Conservation (phyloP, 1,140 invertebrate genomes). For the Proales similis region DNA sequence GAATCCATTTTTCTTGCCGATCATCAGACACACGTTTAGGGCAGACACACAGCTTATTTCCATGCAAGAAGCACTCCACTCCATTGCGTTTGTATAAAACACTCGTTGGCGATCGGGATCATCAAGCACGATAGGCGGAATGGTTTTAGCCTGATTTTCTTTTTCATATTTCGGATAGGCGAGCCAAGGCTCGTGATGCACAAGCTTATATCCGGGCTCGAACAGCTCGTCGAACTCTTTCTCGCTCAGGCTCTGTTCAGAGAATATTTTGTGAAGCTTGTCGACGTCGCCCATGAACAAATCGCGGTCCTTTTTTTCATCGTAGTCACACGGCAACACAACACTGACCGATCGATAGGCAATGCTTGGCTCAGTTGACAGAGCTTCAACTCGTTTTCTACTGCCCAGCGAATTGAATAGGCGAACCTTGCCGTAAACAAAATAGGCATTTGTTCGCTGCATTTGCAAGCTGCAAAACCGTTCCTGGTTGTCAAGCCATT, state of each 20-base stretch:
- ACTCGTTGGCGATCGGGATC: neutral
- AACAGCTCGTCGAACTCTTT: constrained; percentile 24
- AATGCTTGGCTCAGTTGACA: neutral
- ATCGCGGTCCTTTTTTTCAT: constrained; percentile 5
- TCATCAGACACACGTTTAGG: constrained; percentile 7
- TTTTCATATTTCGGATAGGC: constrained; percentile 22
- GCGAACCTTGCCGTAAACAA: constrained; percentile 1
- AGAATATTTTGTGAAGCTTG: constrained; percentile 34
- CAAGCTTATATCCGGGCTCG: neutral
- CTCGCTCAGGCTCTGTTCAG: neutral
- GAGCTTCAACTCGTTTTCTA: constrained; percentile 11
- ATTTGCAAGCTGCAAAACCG: constrained; percentile 13
- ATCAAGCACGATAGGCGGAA: constrained; percentile 4
- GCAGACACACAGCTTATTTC: constrained; percentile 22
- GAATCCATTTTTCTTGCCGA: constrained; percentile 12
- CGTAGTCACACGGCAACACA: constrained; percentile 22
- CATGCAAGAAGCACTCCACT: constrained; percentile 37
- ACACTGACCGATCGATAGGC: neutral
- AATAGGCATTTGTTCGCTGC: constrained; percentile 25
- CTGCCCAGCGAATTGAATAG: neutral
- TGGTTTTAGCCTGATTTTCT: neutral
- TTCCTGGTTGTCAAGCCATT: constrained; percentile 5
- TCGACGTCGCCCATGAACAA: neutral
- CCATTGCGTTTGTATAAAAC: constrained; percentile 8
- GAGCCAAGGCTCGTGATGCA: constrained; percentile 9